phyloP scores from a whole-genome alignment of 1,140 invertebrate species.

The Lasioglossum baleicum region DNA sequence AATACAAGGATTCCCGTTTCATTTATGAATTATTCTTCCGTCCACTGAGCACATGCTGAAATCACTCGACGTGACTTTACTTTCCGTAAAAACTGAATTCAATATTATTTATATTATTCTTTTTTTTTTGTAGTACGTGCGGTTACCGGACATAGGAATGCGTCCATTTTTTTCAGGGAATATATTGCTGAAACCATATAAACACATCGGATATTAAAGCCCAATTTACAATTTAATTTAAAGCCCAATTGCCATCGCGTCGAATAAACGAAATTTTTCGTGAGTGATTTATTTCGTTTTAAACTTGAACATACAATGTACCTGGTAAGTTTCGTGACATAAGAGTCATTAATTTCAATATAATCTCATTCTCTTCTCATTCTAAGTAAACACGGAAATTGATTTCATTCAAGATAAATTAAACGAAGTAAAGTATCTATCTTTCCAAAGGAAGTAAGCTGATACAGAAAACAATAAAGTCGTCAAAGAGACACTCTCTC shows the following conservation, averaged over 20 bases:
- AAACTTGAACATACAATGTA: not conserved
- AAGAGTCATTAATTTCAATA: not conserved
- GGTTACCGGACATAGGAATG: not conserved
- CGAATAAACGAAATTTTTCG: not conserved
- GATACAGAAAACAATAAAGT: too few species aligned
- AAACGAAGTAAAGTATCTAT: too few species aligned
- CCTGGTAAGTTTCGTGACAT: not conserved
- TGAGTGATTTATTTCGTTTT: not conserved
- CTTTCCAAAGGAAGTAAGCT: too few species aligned
- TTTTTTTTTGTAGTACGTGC: not conserved
- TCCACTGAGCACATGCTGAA: conserved; percentile 67
- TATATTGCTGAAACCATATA: too few species aligned
- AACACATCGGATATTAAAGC: too few species aligned
- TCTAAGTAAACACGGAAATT: not conserved
- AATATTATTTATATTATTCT: conserved; percentile 41
- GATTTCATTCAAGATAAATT: too few species aligned
- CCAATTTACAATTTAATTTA: not conserved
- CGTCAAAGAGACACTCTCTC: too few species aligned
- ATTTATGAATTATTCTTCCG: conserved; percentile 71
- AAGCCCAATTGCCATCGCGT: not conserved
- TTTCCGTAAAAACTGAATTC: conserved; percentile 46
- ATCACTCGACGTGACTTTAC: conserved; percentile 66
- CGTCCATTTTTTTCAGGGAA: too few species aligned
- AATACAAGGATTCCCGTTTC: conserved; percentile 42
- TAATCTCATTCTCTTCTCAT: not conserved